phyloP scores from a whole-genome alignment of 2,113 vertebrate species.

The Corythornis cristatus region DNA sequence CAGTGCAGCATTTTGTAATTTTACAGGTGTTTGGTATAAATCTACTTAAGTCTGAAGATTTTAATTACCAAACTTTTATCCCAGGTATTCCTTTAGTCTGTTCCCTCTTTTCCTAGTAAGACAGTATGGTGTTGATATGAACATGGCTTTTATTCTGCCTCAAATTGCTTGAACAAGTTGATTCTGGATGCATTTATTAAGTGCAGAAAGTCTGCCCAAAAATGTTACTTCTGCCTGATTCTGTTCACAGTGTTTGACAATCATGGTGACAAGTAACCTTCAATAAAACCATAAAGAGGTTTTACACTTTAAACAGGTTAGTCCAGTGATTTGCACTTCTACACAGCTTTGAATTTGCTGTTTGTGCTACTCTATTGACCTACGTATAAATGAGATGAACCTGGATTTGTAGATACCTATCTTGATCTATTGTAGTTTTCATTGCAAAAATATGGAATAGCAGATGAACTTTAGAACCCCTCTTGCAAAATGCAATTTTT shows the following conservation, averaged over 20 bases:
- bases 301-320: background rate
- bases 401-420: background rate
- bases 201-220: background rate
- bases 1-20: background rate
- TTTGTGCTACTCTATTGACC: background rate
- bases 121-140: background rate
- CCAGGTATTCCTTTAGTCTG: background rate
- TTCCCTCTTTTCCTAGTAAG: background rate
- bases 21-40: background rate
- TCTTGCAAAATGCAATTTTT: background rate
- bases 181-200: background rate
- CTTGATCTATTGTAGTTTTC: background rate
- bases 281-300: background rate
- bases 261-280: background rate
- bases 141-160: background rate
- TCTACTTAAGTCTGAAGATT: background rate
- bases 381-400: background rate
- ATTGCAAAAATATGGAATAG: background rate
- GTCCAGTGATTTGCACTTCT: background rate
- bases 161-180: background rate
- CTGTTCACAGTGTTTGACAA: background rate
- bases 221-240: background rate
- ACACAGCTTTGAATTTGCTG: background rate
- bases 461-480: background rate
- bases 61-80: background rate